These are phyloP conservation scores for Abramis brama DNA, from an alignment of 2,113 vertebrate species.

Conservation along the genomic window DNA sequence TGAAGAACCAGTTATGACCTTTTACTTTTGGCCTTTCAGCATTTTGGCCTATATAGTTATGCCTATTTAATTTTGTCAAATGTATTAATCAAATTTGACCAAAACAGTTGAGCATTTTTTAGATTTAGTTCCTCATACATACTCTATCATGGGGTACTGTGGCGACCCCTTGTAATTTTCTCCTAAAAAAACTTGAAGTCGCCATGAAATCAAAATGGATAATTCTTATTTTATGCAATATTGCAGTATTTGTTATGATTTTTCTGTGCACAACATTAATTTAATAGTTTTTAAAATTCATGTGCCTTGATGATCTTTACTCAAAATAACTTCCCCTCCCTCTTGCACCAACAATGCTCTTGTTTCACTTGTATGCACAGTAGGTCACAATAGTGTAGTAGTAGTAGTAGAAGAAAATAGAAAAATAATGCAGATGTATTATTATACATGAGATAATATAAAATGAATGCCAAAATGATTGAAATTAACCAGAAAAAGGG, in stretches of 20 bases:
- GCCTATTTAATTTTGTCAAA: neutral
- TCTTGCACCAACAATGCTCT: too few species aligned
- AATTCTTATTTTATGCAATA: too few species aligned
- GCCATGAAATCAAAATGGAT: too few species aligned
- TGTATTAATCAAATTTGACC: neutral
- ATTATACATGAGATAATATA: neutral
- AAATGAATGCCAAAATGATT: neutral
- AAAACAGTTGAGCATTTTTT: neutral
- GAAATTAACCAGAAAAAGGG: neutral
- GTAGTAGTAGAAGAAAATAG: too few species aligned
- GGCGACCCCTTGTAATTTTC: neutral
- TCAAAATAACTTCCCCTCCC: too few species aligned
- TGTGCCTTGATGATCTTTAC: too few species aligned
- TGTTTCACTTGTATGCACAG: too few species aligned
- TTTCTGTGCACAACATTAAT: too few species aligned
- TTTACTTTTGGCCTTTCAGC: neutral
- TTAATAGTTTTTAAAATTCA: too few species aligned
- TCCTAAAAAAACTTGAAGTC: too few species aligned
- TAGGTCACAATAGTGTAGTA: too few species aligned
- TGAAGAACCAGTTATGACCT: conserved; percentile 1
- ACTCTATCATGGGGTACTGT: neutral
- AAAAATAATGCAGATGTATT: neutral
- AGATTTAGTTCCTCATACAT: neutral
- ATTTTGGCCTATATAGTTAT: neutral
- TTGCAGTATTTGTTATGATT: too few species aligned